Evolutionary conservation across 2,888 invertebrate genomes (phyloP).

Genomic region (Conomelus anceps): DNA sequence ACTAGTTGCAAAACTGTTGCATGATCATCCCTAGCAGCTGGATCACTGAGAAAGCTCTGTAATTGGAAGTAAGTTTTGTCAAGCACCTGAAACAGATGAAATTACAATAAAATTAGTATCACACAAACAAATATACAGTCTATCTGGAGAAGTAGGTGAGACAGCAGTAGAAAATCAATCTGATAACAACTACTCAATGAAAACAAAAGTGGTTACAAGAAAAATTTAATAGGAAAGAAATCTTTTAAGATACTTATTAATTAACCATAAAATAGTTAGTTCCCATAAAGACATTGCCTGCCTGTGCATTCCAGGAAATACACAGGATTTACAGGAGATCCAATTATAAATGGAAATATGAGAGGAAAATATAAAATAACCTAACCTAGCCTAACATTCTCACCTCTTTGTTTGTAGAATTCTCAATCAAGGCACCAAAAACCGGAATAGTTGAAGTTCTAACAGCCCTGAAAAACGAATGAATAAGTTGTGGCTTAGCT

Average conservation of each 20-base stretch:
- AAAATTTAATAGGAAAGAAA: conserved; percentile 3
- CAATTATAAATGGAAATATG: no score
- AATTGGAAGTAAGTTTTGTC: conserved; percentile 52
- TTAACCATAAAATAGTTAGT: no score
- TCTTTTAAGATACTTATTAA: no score
- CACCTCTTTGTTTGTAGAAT: conserved; percentile 43
- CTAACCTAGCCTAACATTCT: conserved; percentile 28
- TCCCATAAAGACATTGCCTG: no score
- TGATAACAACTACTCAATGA: no score
- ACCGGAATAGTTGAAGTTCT: conserved; percentile 56
- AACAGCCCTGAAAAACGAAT: conserved; percentile 51
- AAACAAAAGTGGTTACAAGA: no score
- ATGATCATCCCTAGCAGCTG: conserved; percentile 42
- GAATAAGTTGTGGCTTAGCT: no score
- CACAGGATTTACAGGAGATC: no score
- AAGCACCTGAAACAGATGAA: conserved; percentile 42
- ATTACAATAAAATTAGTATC: background rate
- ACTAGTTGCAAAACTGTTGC: conserved; percentile 53
- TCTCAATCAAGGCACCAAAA: conserved; percentile 52
- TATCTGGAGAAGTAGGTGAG: no score
- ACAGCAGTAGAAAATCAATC: no score
- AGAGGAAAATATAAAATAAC: no score
- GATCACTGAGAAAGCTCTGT: conserved; percentile 44
- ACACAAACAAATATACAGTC: background rate
- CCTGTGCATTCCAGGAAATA: no score